These are phyloP conservation scores for Zapornia atra DNA, from an alignment of 2,113 vertebrate species.

Conservation along the genomic window DNA sequence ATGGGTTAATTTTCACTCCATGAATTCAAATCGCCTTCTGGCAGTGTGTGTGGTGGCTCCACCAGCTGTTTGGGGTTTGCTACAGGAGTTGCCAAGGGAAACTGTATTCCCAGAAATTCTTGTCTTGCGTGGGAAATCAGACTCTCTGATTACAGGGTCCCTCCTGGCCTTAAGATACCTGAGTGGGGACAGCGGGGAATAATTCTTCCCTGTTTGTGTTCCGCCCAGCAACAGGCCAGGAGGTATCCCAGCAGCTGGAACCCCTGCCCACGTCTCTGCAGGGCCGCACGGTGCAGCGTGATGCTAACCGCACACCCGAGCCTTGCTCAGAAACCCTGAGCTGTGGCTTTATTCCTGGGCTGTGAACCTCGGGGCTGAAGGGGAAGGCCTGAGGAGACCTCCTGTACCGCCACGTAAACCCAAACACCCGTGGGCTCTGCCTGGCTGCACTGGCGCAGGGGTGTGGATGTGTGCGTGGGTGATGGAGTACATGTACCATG, in stretches of 20 bases:
- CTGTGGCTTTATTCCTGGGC: fast-evolving
- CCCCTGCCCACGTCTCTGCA: fast-evolving
- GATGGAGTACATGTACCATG: too few species aligned
- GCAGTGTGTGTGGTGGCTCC: not conserved
- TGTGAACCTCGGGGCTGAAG: not conserved
- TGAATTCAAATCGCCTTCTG: fast-evolving
- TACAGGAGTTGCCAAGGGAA: not conserved
- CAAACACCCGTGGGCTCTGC: too few species aligned
- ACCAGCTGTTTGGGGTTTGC: not conserved
- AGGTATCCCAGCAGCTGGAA: not conserved
- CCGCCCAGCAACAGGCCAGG: not conserved
- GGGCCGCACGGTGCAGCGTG: too few species aligned
- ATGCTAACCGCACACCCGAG: too few species aligned
- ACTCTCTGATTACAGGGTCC: not conserved
- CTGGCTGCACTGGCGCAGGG: too few species aligned
- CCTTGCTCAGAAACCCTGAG: too few species aligned
- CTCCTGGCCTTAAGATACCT: not conserved
- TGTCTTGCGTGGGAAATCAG: not conserved
- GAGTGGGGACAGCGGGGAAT: not conserved
- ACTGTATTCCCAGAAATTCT: not conserved
- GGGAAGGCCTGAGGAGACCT: not conserved
- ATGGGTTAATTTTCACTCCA: not conserved
- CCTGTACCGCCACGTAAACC: too few species aligned
- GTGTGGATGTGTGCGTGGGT: too few species aligned
- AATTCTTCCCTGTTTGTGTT: not conserved